A percentile compares a stretch with the other conserved stretches of the same genome.
phyloP scores from a whole-genome alignment of 2,797 vertebrate genomes.

The Pelobates cultripes region DNA sequence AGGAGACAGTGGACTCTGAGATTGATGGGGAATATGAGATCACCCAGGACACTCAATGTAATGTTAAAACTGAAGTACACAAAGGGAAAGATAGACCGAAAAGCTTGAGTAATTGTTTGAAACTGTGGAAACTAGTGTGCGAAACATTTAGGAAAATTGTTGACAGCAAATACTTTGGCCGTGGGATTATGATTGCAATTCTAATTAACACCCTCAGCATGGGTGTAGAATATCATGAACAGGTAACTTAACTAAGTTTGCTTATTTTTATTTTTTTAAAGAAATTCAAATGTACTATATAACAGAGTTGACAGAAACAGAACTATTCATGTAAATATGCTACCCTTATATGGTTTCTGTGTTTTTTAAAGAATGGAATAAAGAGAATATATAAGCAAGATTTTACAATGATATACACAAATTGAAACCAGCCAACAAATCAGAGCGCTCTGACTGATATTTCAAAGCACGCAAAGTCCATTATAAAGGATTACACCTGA shows the following conservation, averaged over 20 bases:
- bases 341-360: no score
- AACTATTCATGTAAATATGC: no score
- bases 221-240: constrained; percentile 89
- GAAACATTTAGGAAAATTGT: constrained; percentile 90
- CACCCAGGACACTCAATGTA: constrained; percentile 86
- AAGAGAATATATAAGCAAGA: no score
- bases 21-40: constrained; percentile 92
- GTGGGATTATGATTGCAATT: constrained; percentile 90
- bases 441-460: no score
- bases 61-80: constrained; percentile 75
- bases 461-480: no score
- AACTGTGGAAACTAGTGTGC: constrained; percentile 89
- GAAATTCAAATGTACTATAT: no score
- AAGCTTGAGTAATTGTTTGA: constrained; percentile 70
- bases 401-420: no score
- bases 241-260: constrained; percentile 71
- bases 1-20: constrained; percentile 85
- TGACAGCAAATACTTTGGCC: constrained; percentile 90
- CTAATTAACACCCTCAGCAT: constrained; percentile 90
- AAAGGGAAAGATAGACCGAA: constrained; percentile 68
- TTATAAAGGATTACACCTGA: no score
- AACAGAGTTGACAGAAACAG: no score
- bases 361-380: no score
- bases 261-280: no score
- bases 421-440: no score